A percentile compares a stretch with the other conserved stretches of the same genome.
Conservation (phyloP, 2,113 vertebrate genomes). For the Stigmatopora nigra region DNA sequence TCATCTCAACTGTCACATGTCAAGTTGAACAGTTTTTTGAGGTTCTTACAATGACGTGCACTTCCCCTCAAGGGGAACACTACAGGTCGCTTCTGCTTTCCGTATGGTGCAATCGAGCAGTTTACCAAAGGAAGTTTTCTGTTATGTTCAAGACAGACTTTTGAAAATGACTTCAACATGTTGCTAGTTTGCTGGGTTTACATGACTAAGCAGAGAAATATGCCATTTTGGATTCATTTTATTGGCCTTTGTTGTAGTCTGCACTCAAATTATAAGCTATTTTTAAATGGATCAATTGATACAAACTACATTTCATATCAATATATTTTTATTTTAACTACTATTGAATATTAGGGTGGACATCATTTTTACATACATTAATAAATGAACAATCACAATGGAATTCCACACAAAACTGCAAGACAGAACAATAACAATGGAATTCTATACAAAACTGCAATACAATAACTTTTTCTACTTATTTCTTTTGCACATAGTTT, state of each 20-base stretch:
- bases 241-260: background rate
- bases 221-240: background rate
- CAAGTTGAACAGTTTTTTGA: background rate
- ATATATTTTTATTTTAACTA: too few species aligned
- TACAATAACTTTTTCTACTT: background rate
- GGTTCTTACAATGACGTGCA: constrained; percentile 10
- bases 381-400: too few species aligned
- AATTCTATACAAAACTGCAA: too few species aligned
- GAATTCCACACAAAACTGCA: too few species aligned
- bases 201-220: background rate
- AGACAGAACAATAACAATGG: too few species aligned
- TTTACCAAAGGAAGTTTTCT: constrained; percentile 19
- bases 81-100: background rate
- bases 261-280: background rate
- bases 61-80: constrained; percentile 8
- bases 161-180: constrained; percentile 1
- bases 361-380: too few species aligned
- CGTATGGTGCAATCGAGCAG: constrained; percentile 11
- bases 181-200: background rate
- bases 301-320: too few species aligned
- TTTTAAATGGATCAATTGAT: too few species aligned
- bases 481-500: background rate
- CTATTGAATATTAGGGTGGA: too few species aligned
- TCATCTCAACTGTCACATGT: background rate
- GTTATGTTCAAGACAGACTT: constrained; percentile 1